phyloP scores from a whole-genome alignment of 2,113 vertebrate species.

The Gadus chalcogrammus region DNA sequence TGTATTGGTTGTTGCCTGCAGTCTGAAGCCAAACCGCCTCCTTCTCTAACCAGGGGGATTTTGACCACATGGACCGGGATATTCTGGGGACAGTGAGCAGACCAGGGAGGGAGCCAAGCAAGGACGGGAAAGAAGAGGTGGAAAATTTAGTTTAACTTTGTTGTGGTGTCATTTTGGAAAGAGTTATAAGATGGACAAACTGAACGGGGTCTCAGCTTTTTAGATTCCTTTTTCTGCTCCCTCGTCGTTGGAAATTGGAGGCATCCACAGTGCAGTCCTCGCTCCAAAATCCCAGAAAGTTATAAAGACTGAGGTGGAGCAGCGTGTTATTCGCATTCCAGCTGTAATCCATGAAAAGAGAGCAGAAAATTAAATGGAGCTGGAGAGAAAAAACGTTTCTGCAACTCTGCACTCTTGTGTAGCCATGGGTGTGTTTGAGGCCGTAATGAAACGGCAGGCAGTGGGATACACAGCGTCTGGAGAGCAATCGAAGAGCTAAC shows the following conservation, averaged over 20 bases:
- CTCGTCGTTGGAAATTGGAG: constrained; percentile 41
- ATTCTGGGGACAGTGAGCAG: too few relatives aligned
- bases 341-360: constrained; percentile 45
- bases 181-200: neutral
- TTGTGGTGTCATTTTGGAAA: too few relatives aligned
- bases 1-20: too few relatives aligned
- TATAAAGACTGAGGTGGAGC: too few relatives aligned
- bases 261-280: constrained; percentile 11
- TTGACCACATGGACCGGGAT: too few relatives aligned
- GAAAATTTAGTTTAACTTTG: too few relatives aligned
- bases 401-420: constrained; percentile 60
- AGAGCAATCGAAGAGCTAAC: constrained; percentile 60
- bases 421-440: constrained; percentile 64
- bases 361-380: neutral
- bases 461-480: constrained; percentile 58
- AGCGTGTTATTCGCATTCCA: constrained; percentile 38
- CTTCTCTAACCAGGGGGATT: too few relatives aligned
- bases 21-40: too few relatives aligned
- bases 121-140: too few relatives aligned
- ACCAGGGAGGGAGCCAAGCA: too few relatives aligned
- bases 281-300: constrained; percentile 14
- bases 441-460: constrained; percentile 64
- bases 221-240: constrained; percentile 14
- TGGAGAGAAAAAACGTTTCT: constrained; percentile 34
- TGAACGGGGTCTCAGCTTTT: neutral